Conservation (phyloP, 2,888 invertebrate genomes). For the Aethes cnicana region DNA sequence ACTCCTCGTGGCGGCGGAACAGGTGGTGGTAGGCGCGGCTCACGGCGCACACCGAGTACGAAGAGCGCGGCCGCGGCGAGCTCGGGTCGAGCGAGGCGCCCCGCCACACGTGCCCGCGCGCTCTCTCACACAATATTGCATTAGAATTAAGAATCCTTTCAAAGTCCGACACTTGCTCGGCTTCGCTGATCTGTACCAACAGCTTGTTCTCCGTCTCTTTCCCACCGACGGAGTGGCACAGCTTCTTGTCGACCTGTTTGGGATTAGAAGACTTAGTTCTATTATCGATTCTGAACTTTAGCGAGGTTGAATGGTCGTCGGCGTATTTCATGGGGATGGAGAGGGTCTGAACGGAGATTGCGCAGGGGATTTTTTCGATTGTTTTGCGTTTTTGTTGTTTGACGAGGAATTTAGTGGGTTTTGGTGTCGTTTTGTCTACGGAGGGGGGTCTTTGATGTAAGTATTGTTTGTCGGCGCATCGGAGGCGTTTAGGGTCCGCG, state of each 20-base stretch:
- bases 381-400: slow-evolving; percentile 63
- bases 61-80: slow-evolving; percentile 62
- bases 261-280: slow-evolving; percentile 68
- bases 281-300: slow-evolving; percentile 49
- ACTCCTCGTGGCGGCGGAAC: slow-evolving; percentile 73
- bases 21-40: slow-evolving; percentile 73
- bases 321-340: slow-evolving; percentile 74
- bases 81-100: slow-evolving; percentile 55
- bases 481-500: slow-evolving; percentile 56
- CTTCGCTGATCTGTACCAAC: slow-evolving; percentile 82
- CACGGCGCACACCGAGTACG: slow-evolving; percentile 71
- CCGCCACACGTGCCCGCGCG: slow-evolving; percentile 70
- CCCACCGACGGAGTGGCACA: slow-evolving; percentile 63
- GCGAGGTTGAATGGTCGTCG: slow-evolving; percentile 62
- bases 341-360: slow-evolving; percentile 66
- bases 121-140: slow-evolving; percentile 76
- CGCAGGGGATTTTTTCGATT: slow-evolving; percentile 63
- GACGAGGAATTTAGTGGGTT: slow-evolving; percentile 46
- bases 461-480: slow-evolving; percentile 54
- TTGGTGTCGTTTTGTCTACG: slow-evolving; percentile 40
- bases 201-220: slow-evolving; percentile 78
- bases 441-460: slow-evolving; percentile 44
- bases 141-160: slow-evolving; percentile 84
- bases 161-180: slow-evolving; percentile 83
- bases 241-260: slow-evolving; percentile 77